Conservation (phyloP, 2,888 invertebrate genomes). For the Drosophila neutralis region DNA sequence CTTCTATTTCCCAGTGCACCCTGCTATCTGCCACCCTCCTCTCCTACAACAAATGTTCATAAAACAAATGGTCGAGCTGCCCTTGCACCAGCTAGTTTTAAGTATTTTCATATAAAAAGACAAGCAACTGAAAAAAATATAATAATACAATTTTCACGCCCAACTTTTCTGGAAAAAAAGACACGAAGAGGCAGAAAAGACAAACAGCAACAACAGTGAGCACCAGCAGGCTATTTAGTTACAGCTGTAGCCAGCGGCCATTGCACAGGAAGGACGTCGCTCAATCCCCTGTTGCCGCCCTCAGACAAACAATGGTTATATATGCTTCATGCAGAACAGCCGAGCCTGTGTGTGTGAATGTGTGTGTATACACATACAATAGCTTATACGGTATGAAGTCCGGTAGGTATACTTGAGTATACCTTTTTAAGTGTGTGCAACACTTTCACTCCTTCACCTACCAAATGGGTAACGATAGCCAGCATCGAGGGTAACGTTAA, state of each 20-base stretch:
- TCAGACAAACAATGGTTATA: constrained; percentile 60
- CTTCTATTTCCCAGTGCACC: background rate
- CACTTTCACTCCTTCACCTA: constrained; percentile 55
- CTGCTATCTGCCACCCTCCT: constrained; percentile 7
- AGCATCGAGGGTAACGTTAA: constrained; percentile 14
- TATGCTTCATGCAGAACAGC: constrained; percentile 23
- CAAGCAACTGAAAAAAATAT: constrained; percentile 51
- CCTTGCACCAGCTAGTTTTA: constrained; percentile 61
- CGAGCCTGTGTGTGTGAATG: constrained; percentile 10
- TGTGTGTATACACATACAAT: constrained; percentile 35
- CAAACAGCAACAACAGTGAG: constrained; percentile 51
- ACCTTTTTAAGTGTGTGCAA: constrained; percentile 68
- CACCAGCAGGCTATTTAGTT: constrained; percentile 60
- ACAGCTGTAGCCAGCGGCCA: constrained; percentile 59
- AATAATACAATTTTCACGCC: constrained; percentile 76
- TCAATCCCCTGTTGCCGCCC: constrained; percentile 12
- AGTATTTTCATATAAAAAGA: constrained; percentile 46
- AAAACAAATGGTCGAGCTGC: constrained; percentile 50
- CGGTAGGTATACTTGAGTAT: constrained; percentile 77
- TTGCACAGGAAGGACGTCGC: constrained; percentile 62
- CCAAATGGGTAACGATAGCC: constrained; percentile 21
- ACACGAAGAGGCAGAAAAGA: constrained; percentile 43
- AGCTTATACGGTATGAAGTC: constrained; percentile 65
- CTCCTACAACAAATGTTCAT: constrained; percentile 33
- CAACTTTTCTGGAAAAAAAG: constrained; percentile 40